These are phyloP conservation scores for Aleadryas rufinucha DNA, from an alignment of 2,113 vertebrate genomes.

Conservation along the genomic window DNA sequence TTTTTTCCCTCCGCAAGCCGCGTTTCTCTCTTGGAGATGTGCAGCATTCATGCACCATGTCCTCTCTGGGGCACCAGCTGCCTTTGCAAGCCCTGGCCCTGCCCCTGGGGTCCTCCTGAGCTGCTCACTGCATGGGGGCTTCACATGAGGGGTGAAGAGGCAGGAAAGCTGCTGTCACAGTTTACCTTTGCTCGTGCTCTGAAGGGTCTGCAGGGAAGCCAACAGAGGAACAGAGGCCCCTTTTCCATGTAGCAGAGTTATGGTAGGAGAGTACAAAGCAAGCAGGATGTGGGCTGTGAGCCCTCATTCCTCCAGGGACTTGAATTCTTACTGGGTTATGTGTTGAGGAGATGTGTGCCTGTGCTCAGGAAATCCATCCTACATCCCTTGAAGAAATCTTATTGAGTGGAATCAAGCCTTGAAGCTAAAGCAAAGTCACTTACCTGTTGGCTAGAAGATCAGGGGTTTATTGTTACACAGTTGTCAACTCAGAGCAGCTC, in stretches of 20 bases:
- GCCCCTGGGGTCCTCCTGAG: neutral
- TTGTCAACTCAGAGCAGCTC: neutral
- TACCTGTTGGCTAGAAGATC: neutral
- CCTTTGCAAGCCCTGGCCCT: neutral
- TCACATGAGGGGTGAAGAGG: neutral
- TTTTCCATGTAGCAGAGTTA: neutral
- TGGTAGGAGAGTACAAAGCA: neutral
- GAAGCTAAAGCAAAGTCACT: neutral
- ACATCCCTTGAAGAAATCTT: neutral
- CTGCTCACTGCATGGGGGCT: rapidly evolving
- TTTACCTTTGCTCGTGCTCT: neutral
- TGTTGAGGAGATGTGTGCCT: neutral
- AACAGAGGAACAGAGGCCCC: neutral
- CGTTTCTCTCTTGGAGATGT: neutral
- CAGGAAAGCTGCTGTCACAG: neutral
- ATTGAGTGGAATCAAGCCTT: neutral
- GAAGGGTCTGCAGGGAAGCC: neutral
- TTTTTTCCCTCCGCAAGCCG: rapidly evolving
- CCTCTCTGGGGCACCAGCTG: neutral
- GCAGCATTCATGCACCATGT: rapidly evolving
- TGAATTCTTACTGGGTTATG: neutral
- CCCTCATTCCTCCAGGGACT: rapidly evolving
- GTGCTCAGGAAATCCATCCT: neutral
- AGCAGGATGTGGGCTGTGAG: rapidly evolving
- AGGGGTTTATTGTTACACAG: rapidly evolving